These are phyloP conservation scores for Lethenteron camtschaticum DNA, from an alignment of 2,113 vertebrate species.

Conservation along the genomic window DNA sequence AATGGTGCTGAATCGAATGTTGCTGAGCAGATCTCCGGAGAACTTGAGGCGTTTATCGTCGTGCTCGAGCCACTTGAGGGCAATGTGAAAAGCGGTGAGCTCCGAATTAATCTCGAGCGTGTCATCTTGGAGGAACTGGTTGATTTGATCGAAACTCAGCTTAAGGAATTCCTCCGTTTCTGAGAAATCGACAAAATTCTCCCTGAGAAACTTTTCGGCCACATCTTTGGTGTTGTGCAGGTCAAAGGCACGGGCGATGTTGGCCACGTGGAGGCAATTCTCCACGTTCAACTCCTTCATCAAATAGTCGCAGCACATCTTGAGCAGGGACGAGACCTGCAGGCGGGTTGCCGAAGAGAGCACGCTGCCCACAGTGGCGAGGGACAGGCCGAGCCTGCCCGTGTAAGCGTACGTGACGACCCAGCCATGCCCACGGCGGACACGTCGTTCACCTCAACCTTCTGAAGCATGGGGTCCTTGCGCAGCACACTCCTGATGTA, in stretches of 20 bases:
- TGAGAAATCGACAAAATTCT: slow-evolving; percentile 94
- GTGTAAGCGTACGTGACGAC: slow-evolving; percentile 84
- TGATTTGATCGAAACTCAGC: slow-evolving; percentile 91
- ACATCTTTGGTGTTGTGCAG: slow-evolving; percentile 65
- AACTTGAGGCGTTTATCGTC: slow-evolving; percentile 86
- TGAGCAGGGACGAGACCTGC: slow-evolving; percentile 69
- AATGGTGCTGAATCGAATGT: slow-evolving; percentile 86
- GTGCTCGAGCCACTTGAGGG: slow-evolving; percentile 92
- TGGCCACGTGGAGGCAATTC: slow-evolving; percentile 86
- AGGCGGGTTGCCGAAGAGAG: slow-evolving; percentile 66
- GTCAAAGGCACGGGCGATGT: slow-evolving; percentile 75
- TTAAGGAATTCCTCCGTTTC: slow-evolving; percentile 96
- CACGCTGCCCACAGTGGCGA: slow-evolving; percentile 82
- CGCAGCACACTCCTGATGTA: slow-evolving; percentile 69
- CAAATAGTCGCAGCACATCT: slow-evolving; percentile 95
- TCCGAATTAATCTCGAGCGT: slow-evolving; percentile 81
- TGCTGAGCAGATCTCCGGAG: slow-evolving; percentile 56
- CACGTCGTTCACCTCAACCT: slow-evolving; percentile 69
- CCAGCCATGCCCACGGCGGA: slow-evolving; percentile 67
- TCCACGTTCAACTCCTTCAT: slow-evolving; percentile 77
- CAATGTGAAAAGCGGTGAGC: slow-evolving; percentile 87
- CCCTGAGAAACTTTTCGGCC: slow-evolving; percentile 73
- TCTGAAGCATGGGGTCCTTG: slow-evolving; percentile 54
- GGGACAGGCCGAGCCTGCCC: slow-evolving; percentile 73
- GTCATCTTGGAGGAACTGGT: slow-evolving; percentile 79